Evolutionary conservation across 2,888 invertebrate species (phyloP).

Genomic region (Melanargia galathea): DNA sequence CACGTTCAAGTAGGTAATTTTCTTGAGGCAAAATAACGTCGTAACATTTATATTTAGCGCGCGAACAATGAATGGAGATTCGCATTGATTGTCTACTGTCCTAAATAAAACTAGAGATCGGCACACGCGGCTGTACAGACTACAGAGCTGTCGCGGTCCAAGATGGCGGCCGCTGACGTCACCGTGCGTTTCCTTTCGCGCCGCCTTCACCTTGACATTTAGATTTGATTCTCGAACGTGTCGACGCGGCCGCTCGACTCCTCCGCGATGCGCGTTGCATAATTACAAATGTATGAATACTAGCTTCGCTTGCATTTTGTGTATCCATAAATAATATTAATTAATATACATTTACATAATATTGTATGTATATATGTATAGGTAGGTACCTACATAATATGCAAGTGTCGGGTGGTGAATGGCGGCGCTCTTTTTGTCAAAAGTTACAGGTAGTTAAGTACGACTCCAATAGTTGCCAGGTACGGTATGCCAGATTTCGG

Average conservation of each 20-base stretch:
- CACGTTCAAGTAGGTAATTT: neutral
- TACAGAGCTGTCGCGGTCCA: slow-evolving; percentile 41
- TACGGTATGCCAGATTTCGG: no score
- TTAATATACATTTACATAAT: no score
- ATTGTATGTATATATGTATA: neutral
- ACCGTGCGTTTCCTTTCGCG: slow-evolving; percentile 70
- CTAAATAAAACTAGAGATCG: slow-evolving; percentile 55
- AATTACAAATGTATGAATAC: slow-evolving; percentile 33
- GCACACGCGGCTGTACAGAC: slow-evolving; percentile 49
- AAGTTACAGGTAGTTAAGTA: no score
- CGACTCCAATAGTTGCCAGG: no score
- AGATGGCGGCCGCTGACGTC: slow-evolving; percentile 75
- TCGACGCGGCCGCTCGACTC: slow-evolving; percentile 59
- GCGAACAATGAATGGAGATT: slow-evolving; percentile 40
- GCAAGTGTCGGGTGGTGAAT: neutral
- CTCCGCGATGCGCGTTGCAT: slow-evolving; percentile 43
- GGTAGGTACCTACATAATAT: neutral
- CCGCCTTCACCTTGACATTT: slow-evolving; percentile 78
- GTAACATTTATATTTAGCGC: slow-evolving; percentile 40
- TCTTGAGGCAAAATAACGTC: slow-evolving; percentile 10
- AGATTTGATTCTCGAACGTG: slow-evolving; percentile 73
- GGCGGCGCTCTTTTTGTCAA: neutral
- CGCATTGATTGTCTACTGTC: slow-evolving; percentile 51
- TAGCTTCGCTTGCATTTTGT: slow-evolving; percentile 16
- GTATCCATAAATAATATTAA: no score